Evolutionary conservation across 30 jellyfish, hydroid and myxozoan species (phyloP), one percentile per base, ranked within the genome.

Genomic region (Morbakka virulenta): DNA sequence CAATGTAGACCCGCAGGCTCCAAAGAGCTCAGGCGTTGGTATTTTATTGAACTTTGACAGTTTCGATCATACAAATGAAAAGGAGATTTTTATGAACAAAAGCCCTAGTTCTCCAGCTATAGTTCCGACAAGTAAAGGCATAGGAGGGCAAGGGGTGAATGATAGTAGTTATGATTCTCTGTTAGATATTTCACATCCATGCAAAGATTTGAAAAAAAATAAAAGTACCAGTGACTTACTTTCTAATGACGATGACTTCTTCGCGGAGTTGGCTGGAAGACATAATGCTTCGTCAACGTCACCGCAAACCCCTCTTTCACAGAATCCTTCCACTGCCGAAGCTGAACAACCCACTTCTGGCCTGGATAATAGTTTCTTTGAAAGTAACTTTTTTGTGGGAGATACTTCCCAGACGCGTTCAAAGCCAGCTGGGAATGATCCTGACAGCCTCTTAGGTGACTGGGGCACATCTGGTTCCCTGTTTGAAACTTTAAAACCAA

Each of bases 51-150:
- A 82, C 49, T 47, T 82, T 14, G 94, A 33, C 23, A 13, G 67
- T 1, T 23, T 62, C 12, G 83, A 69, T 2, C 47, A 48, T 34
- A 6, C 73, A 25, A 34, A 17, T 53, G 72, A 50, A 17, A 74
- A 62, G 21, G 26, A 32, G 33, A 24, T 50, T 2, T 17, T 31
- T 23, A 65, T 82, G 25, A 22, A 25, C 9, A 82, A 71, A 69
- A 70, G 77, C 61, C 87, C 77, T 32, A 82, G 87, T 25, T 35
- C 94, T 0, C 87, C 84, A 1, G 65, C 71, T 32, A 47, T 82
- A 33, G 64, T 27, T 27, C 63, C 94, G 2, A 20, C 78, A 72
- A 1, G 85, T 34, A 0, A 32, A 66, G 30, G 0, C 29, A 22
- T 11, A n/a, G 14, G 76, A 50, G 2, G 35, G 35, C 52, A 30